A percentile compares a stretch with the other conserved stretches of the same genome.
phyloP scores from a whole-genome alignment of 2,797 vertebrate genomes.

The Taeniopygia guttata region DNA sequence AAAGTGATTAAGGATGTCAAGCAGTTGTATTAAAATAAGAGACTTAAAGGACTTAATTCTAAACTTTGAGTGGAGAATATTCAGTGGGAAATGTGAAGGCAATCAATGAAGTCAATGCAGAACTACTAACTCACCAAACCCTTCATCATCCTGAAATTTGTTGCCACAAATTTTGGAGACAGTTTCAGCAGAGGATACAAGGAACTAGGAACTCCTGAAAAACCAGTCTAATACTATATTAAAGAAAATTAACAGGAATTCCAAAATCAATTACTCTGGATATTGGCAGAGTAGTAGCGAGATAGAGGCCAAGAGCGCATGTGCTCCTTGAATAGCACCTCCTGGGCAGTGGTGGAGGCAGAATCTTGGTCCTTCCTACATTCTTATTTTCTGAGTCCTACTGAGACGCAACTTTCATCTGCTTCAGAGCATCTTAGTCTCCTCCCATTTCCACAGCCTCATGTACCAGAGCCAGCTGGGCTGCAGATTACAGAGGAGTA shows the following conservation, averaged over 20 bases:
- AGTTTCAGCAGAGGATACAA: neutral
- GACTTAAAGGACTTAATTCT: neutral
- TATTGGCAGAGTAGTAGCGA: fast-evolving
- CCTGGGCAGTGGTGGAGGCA: neutral
- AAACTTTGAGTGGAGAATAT: neutral
- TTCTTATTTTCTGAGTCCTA: neutral
- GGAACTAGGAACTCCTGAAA: neutral
- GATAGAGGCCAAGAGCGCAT: neutral
- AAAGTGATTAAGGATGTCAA: neutral
- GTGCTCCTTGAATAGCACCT: neutral
- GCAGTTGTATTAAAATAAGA: neutral
- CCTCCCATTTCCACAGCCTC: neutral
- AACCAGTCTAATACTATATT: neutral
- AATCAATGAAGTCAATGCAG: neutral
- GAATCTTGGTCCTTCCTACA: neutral
- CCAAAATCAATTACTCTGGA: neutral
- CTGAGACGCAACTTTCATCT: neutral
- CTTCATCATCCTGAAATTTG: neutral
- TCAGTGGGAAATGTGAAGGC: neutral
- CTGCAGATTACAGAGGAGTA: neutral
- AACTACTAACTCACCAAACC: neutral
- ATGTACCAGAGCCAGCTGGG: neutral
- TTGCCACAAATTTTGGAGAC: neutral
- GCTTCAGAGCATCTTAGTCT: neutral
- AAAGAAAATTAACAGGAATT: neutral